Evolutionary conservation across 1,140 invertebrate species (phyloP), one percentile per base, ranked within the genome.

Genomic region (Solenopsis fugax): DNA sequence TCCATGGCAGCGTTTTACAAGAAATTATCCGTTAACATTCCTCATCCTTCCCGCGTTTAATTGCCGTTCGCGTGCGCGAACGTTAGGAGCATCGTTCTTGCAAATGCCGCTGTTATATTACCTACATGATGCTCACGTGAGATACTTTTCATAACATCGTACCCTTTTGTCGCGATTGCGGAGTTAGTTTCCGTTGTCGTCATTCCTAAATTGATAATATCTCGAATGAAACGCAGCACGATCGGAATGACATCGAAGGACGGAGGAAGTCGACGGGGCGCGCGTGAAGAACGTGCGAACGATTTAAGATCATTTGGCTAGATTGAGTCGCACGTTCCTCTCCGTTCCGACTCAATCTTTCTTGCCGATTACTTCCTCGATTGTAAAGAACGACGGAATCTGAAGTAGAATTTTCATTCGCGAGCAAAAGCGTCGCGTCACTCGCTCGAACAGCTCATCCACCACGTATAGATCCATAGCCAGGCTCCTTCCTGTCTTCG

Each of bases 401-500:
- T 71, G 48, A n/a, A 62, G 21, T 60, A 60, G 54, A 10, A 75
- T 87, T 84, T 72, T 67, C 52, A 85, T 82, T 48, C 54, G 24
- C 50, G 29, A 41, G 58, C 72, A 54, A 77, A 77, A 85, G 58
- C 60, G 72, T 77, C 56, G 24, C 82, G 82, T 65, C 56, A 52
- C 52, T 82, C 16, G 5, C 41, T 24, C 45, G 62, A 24, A 29
- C n/a, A 12, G 12, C 12, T 71, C 48, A 18, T 65, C 45, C n/a
- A 50, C 60, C 69, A 82, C 81, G 76, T 73, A 41, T 41, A 73
- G 75, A 78, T 21, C 62, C 65, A 60, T 24, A 41, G 87, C 87
- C 76, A 60, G 69, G 29, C 86, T 82, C 34, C 87, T 91, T 90
- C 90, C 81, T 88, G 88, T 87, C 88, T 77, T 84, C 48, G 67